A percentile compares a stretch with the other conserved stretches of the same genome.
phyloP scores from a whole-genome alignment of 2,888 invertebrate genomes.

The Colletes collaris region DNA sequence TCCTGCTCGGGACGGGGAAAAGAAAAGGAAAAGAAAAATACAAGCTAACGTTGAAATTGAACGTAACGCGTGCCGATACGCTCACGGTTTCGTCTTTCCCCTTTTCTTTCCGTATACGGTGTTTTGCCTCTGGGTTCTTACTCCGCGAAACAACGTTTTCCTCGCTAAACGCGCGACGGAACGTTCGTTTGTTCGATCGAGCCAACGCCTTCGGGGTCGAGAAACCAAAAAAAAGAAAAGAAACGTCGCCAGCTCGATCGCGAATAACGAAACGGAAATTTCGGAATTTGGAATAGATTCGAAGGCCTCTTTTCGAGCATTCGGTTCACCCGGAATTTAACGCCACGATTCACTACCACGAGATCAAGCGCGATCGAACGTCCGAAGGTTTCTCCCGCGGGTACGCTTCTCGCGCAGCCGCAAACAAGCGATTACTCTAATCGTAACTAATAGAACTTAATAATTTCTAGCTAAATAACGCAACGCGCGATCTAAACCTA shows the following conservation, averaged over 20 bases:
- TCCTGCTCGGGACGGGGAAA: background rate
- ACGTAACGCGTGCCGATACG: slow-evolving; percentile 12
- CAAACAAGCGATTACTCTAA: slow-evolving; percentile 2
- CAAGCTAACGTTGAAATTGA: slow-evolving; percentile 14
- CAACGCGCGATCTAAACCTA: slow-evolving; percentile 7
- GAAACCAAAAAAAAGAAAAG: background rate
- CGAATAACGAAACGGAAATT: background rate
- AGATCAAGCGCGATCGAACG: slow-evolving; percentile 66
- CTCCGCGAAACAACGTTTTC: slow-evolving; percentile 16
- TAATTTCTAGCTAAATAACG: slow-evolving; percentile 23
- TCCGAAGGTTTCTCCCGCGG: slow-evolving; percentile 32
- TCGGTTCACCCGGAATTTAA: slow-evolving; percentile 16
- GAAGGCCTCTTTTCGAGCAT: slow-evolving; percentile 3
- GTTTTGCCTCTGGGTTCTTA: slow-evolving; percentile 13
- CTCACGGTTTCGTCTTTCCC: slow-evolving; percentile 7
- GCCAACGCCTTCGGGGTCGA: background rate
- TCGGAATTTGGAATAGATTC: background rate
- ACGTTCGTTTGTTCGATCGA: background rate
- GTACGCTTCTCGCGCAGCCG: slow-evolving; percentile 40
- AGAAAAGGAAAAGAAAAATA: slow-evolving; percentile 16
- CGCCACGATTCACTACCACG: slow-evolving; percentile 52
- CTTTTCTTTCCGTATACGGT: background rate
- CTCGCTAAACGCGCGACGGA: slow-evolving; percentile 8
- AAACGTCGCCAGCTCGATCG: background rate
- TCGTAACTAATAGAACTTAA: slow-evolving; percentile 6